Evolutionary conservation across 2,113 vertebrate species (phyloP), one percentile per base, ranked within the genome.

Genomic region (Butorides virescens): DNA sequence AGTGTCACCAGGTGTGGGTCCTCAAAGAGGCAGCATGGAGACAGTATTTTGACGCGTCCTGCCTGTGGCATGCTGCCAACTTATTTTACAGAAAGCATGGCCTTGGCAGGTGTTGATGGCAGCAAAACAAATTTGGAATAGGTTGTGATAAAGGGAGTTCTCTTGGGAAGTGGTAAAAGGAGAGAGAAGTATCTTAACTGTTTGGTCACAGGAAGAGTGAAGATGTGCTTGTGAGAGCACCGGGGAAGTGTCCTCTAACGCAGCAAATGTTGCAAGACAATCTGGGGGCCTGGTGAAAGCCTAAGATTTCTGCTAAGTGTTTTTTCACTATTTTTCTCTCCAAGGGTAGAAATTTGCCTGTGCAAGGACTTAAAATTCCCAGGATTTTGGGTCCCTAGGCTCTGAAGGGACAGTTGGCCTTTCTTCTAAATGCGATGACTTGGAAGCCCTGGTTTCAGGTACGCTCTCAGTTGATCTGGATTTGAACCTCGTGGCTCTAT

Each of bases 71-170:
- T 10, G 30, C 17, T 49, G 81, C 92, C 94, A 86, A 2, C 27
- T 84, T 30, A 11, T 15, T 76, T 87, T 96, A 61, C 68, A 72
- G 86, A 61, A 95, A 86, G 70, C 56, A 1, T 10, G 73, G 73
- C 86, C 88, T 86, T 84, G 88, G 81, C 90, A 92, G 83, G 90
- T 91, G 86, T 16, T 88, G 82, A 74, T 94, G 93, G 85, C 90
- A 95, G 94, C 92, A 91, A 86, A 95, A 86, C 78, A 74, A 77
- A 77, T 92, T 72, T 89, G 68, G 49, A 75, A 46, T 25, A 39
- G 59, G 26, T 73, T 77, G 88, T 77, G 95, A 80, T 91, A 95
- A 75, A 92, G 56, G 39, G 90, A 83, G 9, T 50, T 91, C 56
- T 95, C 89, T 44, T 52, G 82, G 61, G 81, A 82, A 83, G 61